Conservation (phyloP, 2,113 vertebrate species). For the Microtus montanus region DNA sequence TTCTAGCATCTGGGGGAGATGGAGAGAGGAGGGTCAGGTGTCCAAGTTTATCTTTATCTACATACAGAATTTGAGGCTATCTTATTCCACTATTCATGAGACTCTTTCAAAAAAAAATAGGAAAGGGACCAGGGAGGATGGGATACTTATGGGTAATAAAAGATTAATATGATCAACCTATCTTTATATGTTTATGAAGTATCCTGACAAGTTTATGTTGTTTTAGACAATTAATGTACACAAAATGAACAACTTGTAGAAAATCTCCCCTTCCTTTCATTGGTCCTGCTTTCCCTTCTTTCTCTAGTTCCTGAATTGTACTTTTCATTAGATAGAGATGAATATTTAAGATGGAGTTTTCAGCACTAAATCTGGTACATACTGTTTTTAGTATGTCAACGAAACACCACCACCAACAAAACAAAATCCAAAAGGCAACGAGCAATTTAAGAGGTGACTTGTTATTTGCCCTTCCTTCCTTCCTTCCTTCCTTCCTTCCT, state of each 20-base stretch:
- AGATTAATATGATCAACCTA: too few relatives aligned
- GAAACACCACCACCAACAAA: neutral
- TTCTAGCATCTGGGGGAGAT: neutral
- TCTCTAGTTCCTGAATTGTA: neutral
- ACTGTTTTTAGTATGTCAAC: too few relatives aligned
- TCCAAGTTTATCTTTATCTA: neutral
- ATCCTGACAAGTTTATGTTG: neutral
- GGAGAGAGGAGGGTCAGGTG: neutral
- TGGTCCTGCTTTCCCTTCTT: neutral
- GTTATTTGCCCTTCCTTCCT: too few relatives aligned
- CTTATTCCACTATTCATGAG: neutral
- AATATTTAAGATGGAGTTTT: neutral
- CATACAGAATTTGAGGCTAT: neutral
- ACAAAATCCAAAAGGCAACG: too few relatives aligned
- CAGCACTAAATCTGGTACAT: neutral
- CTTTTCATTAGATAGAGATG: neutral
- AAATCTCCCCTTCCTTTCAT: neutral
- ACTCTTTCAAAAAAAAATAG: neutral
- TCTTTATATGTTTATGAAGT: neutral
- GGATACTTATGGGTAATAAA: neutral
- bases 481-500: too few relatives aligned
- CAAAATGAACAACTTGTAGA: neutral
- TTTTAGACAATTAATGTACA: neutral
- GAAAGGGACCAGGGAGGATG: neutral
- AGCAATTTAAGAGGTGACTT: neutral